Evolutionary conservation across 1,140 invertebrate species (phyloP), one percentile per base, ranked within the genome.

Genomic region (Brachionus angularis): DNA sequence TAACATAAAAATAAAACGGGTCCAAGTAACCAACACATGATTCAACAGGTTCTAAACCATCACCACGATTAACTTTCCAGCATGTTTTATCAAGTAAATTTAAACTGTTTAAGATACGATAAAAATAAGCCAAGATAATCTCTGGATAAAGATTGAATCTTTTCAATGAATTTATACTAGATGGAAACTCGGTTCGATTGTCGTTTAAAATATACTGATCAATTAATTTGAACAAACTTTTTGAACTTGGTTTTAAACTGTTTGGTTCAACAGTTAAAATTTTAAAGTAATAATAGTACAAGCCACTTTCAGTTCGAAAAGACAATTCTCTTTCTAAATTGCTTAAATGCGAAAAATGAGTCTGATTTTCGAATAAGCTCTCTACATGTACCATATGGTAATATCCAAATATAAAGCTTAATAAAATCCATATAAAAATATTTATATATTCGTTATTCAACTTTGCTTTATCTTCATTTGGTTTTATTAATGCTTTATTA

Each of bases 231-330:
- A 12, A 23, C 5, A 71, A 23, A 3, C 85, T 81, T n/a, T n/a
- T n/a, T 36, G 53, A 8, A 23, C 39, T 39, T 2, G 25, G 23
- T 1, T 82, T 72, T 73, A 88, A 86, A 4, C 84, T 84, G 31
- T 55, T 12, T 10, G 84, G 84, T 5, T 89, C 85, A 74, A 88
- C 84, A 0, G 88, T 86, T 18, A 93, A 82, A 0, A 85, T 87
- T 79, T 93, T 92, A 78, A 87, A 93, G 76, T 90, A 92, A 0
- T 88, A 91, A 78, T 91, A 92, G 78, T 92, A 92, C 75, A 92
- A 85, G 3, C 89, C 89, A 87, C 89, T 89, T 84, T 91, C 89
- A 29, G 89, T 89, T 27, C 88, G 81, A 74, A 91, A 87, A 10
- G 88, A 86, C 85, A 91, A 87, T 81, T 91, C 89, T 75, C 89